A percentile compares a stretch with the other conserved stretches of the same genome.
These are phyloP conservation scores for Diuraphis noxia DNA, from an alignment of 1,140 invertebrate species.

Conservation along the genomic window DNA sequence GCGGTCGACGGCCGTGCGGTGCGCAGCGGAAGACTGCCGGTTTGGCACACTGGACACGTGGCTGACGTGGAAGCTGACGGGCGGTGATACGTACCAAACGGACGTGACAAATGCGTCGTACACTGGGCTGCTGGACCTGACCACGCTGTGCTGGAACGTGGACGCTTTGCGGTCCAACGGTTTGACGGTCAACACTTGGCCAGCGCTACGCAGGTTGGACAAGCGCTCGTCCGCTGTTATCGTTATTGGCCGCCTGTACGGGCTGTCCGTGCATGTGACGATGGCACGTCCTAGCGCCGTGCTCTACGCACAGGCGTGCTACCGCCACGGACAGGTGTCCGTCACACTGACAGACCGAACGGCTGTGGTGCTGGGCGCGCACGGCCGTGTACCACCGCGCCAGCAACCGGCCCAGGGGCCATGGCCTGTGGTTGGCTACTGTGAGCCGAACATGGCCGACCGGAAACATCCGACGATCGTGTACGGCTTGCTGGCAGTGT, in stretches of 20 bases:
- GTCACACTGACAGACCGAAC: not conserved
- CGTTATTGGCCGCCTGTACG: not conserved
- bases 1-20: not conserved
- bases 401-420: not conserved
- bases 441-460: not conserved
- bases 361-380: not conserved
- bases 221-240: not conserved
- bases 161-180: not conserved
- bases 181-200: not conserved
- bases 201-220: not conserved
- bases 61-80: slow-evolving; percentile 16
- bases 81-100: not conserved
- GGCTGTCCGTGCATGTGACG: not conserved
- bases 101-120: slow-evolving; percentile 11
- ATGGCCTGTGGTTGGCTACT: not conserved
- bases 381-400: not conserved
- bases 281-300: not conserved
- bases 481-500: not conserved
- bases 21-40: not conserved
- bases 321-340: not conserved
- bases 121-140: not conserved
- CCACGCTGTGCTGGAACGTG: not conserved
- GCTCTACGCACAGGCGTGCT: not conserved
- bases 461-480: not conserved
- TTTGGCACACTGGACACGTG: slow-evolving; percentile 11